Conservation (phyloP, 2,888 invertebrate species). For the Andrena minutula region DNA sequence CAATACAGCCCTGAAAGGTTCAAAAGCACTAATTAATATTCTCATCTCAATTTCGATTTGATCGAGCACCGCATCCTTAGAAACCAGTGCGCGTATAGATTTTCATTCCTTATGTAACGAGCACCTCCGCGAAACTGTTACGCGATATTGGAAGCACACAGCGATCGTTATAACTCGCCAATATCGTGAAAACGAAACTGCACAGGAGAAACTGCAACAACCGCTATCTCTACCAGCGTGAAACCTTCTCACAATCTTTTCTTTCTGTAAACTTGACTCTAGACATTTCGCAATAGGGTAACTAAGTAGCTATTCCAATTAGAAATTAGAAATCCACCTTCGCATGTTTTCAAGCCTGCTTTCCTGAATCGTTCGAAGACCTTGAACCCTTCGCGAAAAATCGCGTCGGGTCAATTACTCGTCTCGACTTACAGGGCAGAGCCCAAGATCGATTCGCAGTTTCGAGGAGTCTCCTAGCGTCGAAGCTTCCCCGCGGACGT, state of each 20-base stretch:
- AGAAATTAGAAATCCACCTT: background rate
- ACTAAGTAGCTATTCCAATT: conserved; percentile 15
- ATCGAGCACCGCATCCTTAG: background rate
- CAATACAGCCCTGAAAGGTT: no score
- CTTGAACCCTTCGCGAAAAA: background rate
- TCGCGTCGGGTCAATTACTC: conserved; percentile 6
- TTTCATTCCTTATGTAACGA: conserved; percentile 56
- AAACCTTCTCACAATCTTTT: conserved; percentile 25
- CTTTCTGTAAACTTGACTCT: conserved; percentile 32
- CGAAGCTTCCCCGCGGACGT: background rate
- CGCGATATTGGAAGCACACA: conserved; percentile 48
- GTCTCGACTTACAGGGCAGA: background rate
- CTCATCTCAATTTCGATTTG: background rate
- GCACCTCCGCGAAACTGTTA: conserved; percentile 49
- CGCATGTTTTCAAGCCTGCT: background rate
- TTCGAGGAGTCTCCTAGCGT: conserved; percentile 8
- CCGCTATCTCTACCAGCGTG: background rate
- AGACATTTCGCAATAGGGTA: conserved; percentile 33
- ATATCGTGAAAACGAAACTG: conserved; percentile 50
- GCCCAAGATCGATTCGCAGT: background rate
- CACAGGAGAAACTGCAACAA: conserved; percentile 35
- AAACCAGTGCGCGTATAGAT: conserved; percentile 17
- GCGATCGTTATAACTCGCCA: conserved; percentile 45
- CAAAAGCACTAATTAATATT: background rate
- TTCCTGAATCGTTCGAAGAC: background rate